Evolutionary conservation across 2,888 invertebrate genomes (phyloP), one percentile per base, ranked within the genome.

Genomic region (Petrolisthes cinctipes): DNA sequence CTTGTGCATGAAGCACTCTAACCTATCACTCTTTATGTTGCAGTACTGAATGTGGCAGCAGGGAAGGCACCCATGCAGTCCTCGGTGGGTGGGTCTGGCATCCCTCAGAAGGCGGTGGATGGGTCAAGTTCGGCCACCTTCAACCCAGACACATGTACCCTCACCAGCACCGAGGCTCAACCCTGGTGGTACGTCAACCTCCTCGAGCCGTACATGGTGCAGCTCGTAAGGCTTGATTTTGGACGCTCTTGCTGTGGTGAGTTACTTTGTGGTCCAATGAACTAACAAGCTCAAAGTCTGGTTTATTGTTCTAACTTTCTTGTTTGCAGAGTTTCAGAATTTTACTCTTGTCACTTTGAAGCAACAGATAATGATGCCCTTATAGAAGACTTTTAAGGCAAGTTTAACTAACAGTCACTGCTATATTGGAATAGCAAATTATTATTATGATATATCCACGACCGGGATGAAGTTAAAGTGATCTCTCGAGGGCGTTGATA

Each of bases 51-150:
- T 93, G 97, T 98, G 88, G 98, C 97, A 0, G 97, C 97, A 2
- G 98, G 98, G 57, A 98, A 98, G 93, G 98, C 98, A 0, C 97
- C 98, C 0, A 98, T 98, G 97, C 98, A 98, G 93, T 96, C 96
- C 5, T 92, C 90, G 81, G 92, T 92, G 5, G 91, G 91, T 4
- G 92, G 92, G n/a, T 92, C 91, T 14, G 97, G 97, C 17, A 96
- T 97, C 14, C 97, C 97, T 0, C 97, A 98, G 93, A 96, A 96
- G 91, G 97, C 97, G 5, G 96, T 98, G 82, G 98, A 98, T 92
- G 97, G 97, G 79, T 97, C 97, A 92, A 97, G 97, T 7, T 95
- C 97, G 23, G 95, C 96, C 68, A 95, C 95, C 92, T 97, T 96
- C 94, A 96, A 94, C 92, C 93, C 95, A 1, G 96, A 97, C 91